A percentile compares a stretch with the other conserved stretches of the same genome.
Evolutionary conservation across 2,888 invertebrate species (phyloP).

Genomic region (Eucera pruinosa): DNA sequence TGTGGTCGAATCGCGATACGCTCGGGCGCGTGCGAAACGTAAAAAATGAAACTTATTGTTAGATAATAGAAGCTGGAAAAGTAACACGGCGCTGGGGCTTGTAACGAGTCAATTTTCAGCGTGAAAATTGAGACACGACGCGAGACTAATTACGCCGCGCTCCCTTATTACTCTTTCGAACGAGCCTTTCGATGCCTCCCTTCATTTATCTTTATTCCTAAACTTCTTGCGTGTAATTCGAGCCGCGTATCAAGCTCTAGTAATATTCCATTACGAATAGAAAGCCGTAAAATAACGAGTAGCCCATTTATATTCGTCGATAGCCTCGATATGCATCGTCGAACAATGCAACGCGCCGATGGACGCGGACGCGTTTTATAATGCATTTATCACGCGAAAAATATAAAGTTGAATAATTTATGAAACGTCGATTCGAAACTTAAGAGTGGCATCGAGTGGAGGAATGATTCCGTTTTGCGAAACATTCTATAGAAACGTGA

Average conservation of each 20-base stretch:
- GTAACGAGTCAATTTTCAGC: constrained; percentile 30
- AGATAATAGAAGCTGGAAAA: constrained; percentile 24
- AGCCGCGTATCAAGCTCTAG: background rate
- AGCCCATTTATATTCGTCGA: background rate
- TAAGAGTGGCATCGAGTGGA: background rate
- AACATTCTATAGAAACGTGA: background rate
- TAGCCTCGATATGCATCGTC: background rate
- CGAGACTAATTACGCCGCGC: constrained; percentile 18
- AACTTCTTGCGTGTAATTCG: constrained; percentile 15
- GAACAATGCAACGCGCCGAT: background rate
- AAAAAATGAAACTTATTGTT: constrained; percentile 13
- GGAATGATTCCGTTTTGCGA: background rate
- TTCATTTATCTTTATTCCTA: constrained; percentile 32
- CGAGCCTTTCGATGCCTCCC: background rate
- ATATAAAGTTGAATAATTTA: constrained; percentile 25
- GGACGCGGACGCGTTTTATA: too few species aligned
- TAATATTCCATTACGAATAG: constrained; percentile 18
- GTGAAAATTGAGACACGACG: constrained; percentile 14
- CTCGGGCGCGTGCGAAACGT: too few species aligned
- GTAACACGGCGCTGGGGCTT: background rate
- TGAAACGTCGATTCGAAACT: background rate
- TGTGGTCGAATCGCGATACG: background rate
- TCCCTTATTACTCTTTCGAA: background rate
- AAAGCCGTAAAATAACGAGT: background rate
- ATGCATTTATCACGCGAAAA: background rate